Evolutionary conservation across 1,140 invertebrate species (phyloP), one percentile per base, ranked within the genome.

Genomic region (Lordiphosa collinella): DNA sequence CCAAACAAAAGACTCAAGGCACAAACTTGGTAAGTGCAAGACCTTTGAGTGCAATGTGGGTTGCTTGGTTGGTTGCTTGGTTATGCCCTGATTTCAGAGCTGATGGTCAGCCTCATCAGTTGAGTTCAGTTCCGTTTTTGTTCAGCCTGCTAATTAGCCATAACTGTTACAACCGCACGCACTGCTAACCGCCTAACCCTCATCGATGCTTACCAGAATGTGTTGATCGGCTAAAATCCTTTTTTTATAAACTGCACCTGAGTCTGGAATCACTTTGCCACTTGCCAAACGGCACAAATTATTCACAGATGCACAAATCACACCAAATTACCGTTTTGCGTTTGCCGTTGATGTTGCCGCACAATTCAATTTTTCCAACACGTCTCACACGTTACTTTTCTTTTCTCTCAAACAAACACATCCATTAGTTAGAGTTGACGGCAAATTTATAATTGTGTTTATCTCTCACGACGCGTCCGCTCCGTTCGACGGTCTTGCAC

Each of bases 381-480:
- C 75, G 75, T 79, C 70, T 70, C 46, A 41, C 67, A 71, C 71
- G 76, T 67, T 82, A 67, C 61, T 76, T 82, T 80, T 58, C 53
- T 63, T 57, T 53, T 40, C 3, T 49, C 11, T 32, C n/a, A 66
- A 61, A 49, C 25, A 29, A 52, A 43, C 18, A 49, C 51, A 36
- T 25, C 34, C 48, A 50, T 38, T 37, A 40, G 36, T 44, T 43
- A 60, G 65, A 22, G 18, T 22, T 22, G 18, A 22, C 18, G 4
- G 18, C 18, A 4, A 22, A 60, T 60, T 61, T 47, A 73, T 68
- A 79, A 79, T 60, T 59, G 47, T 47, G 5, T 31, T 43, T 74
- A 76, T 82, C 76, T 66, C 54, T 63, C 61, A 41, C 70, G 60
- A 72, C 60, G 74, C 79, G 79, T 79, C 85, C 80, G 75, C 54